Base-by-base conservation (phyloP, 2,113 vertebrate genomes). In the Syrmaticus mikado region DNA sequence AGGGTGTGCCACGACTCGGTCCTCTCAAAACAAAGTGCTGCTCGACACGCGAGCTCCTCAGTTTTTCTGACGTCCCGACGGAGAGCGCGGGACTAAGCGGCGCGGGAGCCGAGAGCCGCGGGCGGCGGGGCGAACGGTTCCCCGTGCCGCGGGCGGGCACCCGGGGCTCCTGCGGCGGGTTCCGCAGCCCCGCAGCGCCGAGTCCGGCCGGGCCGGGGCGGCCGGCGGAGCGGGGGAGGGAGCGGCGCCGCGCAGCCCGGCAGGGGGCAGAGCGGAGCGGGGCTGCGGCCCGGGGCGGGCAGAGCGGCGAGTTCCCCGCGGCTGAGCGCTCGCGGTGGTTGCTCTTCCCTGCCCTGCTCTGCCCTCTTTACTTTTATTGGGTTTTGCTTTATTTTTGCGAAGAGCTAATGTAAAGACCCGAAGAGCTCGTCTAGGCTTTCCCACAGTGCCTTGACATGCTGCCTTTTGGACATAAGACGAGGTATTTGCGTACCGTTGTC, bases 391-490 rank as follows among this genome's bases (percentile, higher is more conserved):
- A 21, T 6, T 38, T 57, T 41, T 3, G 38, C 24, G 2, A 7
- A 21, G 68, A 16, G 52, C 85, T 14, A 7, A 30, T 43, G 66
- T 2, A 45, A 40, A 48, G 88, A 72, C 17, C 70, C 7, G 92
- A 52, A 19, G 65, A 79, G 71, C 85, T 87, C 45, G 24, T 7
- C 53, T 12, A 58, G 76, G 61, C n/a, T 71, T 38, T 27, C 14
- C 53, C 0, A 7, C 50, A 46, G 53, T 7, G 91, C 24, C 71
- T 82, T 75, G 97, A 94, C 91, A 98, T 98, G 98, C 94, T 98
- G 97, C 98, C 98, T 16, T 98, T 97, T 67, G 98, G 98, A 96
- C 97, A 98, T 82, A 97, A 96, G 85, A 96, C 95, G 60, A 98
- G 98, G 98, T 98, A 98, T 81, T 94, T 82, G 75, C 41, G 87